Conservation (phyloP, 37 sponge, comb jelly and placozoan species). For the Theonella swinhoei region DNA sequence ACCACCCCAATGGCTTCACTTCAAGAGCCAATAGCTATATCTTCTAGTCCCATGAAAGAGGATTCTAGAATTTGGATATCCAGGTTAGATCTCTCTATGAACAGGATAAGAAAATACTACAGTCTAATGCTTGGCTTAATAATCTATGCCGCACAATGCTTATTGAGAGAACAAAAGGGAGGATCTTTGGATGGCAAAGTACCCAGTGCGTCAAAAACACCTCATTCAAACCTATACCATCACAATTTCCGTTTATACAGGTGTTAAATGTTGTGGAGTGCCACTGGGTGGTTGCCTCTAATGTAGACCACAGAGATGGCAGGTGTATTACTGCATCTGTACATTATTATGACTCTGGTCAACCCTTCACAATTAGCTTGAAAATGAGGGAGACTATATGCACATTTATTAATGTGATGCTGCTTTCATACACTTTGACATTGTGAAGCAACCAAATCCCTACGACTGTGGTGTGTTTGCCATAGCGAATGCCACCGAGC, state of each 20-base stretch:
- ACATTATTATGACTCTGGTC: neutral
- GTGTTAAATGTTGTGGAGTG: neutral
- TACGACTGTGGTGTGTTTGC: conserved; percentile 8
- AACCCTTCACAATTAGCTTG: neutral
- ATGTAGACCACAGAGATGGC: neutral
- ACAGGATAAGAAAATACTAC: too few relatives aligned
- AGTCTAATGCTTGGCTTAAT: too few relatives aligned
- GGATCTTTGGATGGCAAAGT: conserved; percentile 5
- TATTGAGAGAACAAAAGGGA: too few relatives aligned
- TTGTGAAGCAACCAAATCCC: neutral
- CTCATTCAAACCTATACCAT: neutral
- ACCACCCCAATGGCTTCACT: too few relatives aligned
- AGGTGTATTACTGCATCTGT: too few relatives aligned
- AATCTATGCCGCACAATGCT: neutral
- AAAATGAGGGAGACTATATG: neutral
- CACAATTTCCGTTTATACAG: neutral
- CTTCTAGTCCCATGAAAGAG: too few relatives aligned
- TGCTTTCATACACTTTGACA: neutral
- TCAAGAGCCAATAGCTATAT: too few relatives aligned
- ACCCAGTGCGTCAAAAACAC: neutral
- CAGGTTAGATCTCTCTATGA: too few relatives aligned
- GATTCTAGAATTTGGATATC: too few relatives aligned
- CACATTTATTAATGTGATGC: neutral
- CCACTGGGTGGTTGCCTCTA: neutral
- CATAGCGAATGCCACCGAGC: neutral